Base-by-base conservation (phyloP, 35 echinoderm and acorn worm genomes). In the Heliocidaris tuberculata region DNA sequence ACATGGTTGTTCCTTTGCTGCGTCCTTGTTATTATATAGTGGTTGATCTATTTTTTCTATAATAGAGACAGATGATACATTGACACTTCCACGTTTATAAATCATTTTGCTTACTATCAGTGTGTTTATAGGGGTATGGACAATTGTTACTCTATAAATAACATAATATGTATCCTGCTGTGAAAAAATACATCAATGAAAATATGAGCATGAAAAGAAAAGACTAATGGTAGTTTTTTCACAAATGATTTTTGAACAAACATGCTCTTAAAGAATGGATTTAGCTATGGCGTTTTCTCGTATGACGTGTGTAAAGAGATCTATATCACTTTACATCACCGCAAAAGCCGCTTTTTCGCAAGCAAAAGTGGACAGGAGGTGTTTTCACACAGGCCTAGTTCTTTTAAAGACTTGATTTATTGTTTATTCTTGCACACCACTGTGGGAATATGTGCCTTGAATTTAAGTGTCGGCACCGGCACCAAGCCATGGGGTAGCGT, bases 261-360 rank as follows among this genome's bases (percentile, higher is more conserved):
- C 65, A 78, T 78, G 27, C 27, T n/a, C 27, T 78, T n/a, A 27
- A 7, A 78, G 65, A 78, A 78, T 19, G 27, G 65, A 78, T 78
- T 78, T n/a, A 8, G 21, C 52, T 56, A 11, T 78, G 65, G 27
- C 1, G 21, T 78, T 78, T 78, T 21, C 27, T 19, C 19, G 19
- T 21, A 27, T 78, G 65, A 78, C 65, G 27, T 78, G 65, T 78
- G 21, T 78, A 7, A 27, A n/a, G 65, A 78, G 65, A 78, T 78
- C 65, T 78, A 78, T 78, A 78, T 78, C 17, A 78, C 65, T 78
- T 78, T 78, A 78, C 65, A 78, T 78, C 65, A 78, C 17, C 65
- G 65, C 27, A 78, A 78, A 78, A 78, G 65, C 65, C 65, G 27
- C 65, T n/a, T n/a, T 70, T 78, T 78, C 65, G 65, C 65, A n/a